Evolutionary conservation across 2,888 invertebrate genomes (phyloP).

Genomic region (Rotaria macrura): DNA sequence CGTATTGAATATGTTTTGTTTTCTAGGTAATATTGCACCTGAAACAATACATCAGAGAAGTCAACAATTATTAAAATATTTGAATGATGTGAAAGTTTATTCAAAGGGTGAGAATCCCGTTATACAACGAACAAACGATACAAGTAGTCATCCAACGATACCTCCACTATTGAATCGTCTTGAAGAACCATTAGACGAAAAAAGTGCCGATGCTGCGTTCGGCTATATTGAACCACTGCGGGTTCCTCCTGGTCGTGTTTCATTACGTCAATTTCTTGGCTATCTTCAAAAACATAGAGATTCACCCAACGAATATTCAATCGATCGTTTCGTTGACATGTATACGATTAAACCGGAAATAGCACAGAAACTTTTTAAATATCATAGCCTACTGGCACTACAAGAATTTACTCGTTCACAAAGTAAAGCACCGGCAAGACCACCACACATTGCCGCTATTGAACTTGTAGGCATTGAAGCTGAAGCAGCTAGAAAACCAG

Average conservation of each 20-base stretch:
- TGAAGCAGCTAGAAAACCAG: not conserved
- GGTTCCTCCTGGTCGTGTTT: not conserved
- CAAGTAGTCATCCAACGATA: not conserved
- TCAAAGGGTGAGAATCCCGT: not conserved
- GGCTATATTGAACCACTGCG: slow-evolving; percentile 3
- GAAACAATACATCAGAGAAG: not conserved
- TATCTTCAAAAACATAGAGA: not conserved
- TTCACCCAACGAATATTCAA: not conserved
- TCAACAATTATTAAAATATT: not conserved
- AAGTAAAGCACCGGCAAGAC: not conserved
- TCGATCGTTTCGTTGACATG: not conserved
- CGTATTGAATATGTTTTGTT: not conserved
- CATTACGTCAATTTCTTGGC: slow-evolving; percentile 16
- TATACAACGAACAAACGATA: not conserved
- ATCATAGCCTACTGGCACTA: not conserved
- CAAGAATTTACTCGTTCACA: not conserved
- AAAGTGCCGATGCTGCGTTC: not conserved
- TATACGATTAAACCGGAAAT: not conserved
- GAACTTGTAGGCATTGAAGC: not conserved
- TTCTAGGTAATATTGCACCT: not conserved
- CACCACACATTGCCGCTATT: not conserved
- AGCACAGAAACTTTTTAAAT: not conserved
- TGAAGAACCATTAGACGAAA: not conserved
- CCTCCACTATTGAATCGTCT: not conserved
- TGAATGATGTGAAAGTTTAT: not conserved